These are phyloP conservation scores for Napeogenes inachia DNA, from an alignment of 2,888 invertebrate genomes.

Conservation along the genomic window DNA sequence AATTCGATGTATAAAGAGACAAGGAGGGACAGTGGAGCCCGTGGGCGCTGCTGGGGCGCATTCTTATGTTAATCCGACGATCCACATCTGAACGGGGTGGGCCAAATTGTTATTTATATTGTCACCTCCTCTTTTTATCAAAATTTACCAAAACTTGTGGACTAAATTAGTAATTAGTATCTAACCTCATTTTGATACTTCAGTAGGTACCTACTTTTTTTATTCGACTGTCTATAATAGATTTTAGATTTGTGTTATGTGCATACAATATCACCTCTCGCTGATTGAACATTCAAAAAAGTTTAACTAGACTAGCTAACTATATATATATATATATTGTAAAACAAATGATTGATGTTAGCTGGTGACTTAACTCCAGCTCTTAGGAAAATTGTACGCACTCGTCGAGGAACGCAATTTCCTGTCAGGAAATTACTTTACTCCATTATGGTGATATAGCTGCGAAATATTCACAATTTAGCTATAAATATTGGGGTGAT, in stretches of 20 bases:
- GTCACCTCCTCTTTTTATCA: slow-evolving; percentile 71
- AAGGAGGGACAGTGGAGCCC: slow-evolving; percentile 63
- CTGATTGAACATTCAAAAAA: no score
- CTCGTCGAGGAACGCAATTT: slow-evolving; percentile 59
- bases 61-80: slow-evolving; percentile 76
- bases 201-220: slow-evolving; percentile 13
- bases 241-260: no score
- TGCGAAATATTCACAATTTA: slow-evolving; percentile 28
- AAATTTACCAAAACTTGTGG: slow-evolving; percentile 49
- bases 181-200: slow-evolving; percentile 47
- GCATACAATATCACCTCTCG: no score
- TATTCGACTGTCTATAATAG: background rate
- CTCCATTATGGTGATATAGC: slow-evolving; percentile 39
- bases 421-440: slow-evolving; percentile 69
- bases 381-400: slow-evolving; percentile 56
- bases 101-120: slow-evolving; percentile 78
- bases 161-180: slow-evolving; percentile 63
- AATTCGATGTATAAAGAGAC: slow-evolving; percentile 74
- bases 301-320: no score
- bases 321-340: slow-evolving; percentile 12
- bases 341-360: slow-evolving; percentile 49
- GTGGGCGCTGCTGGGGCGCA: slow-evolving; percentile 73
- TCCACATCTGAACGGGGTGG: slow-evolving; percentile 73
- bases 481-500: slow-evolving; percentile 17
- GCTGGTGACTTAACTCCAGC: slow-evolving; percentile 49